Conservation (phyloP, 1,140 invertebrate genomes). For the Listronotus oregonensis region DNA sequence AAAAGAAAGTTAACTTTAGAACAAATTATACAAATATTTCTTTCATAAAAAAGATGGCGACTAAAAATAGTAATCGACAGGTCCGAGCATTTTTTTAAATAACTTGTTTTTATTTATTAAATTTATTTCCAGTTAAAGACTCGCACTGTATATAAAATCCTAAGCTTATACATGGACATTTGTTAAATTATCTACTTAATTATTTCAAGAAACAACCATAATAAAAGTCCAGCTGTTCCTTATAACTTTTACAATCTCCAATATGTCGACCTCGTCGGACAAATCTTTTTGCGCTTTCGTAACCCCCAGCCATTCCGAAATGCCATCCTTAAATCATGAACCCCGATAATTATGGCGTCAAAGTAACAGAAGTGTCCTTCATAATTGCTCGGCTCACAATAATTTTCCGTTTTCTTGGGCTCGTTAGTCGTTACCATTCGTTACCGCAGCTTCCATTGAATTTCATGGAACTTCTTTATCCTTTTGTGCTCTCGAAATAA, state of each 20-base stretch:
- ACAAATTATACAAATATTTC: too few relatives aligned
- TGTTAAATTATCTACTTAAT: too few relatives aligned
- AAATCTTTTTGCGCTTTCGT: slow-evolving; percentile 2
- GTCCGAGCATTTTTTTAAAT: too few relatives aligned
- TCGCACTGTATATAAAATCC: too few relatives aligned
- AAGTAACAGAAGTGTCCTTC: slow-evolving; percentile 22
- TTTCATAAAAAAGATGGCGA: too few relatives aligned
- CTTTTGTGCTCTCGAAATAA: slow-evolving; percentile 28
- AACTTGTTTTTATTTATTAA: too few relatives aligned
- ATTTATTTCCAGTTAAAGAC: too few relatives aligned
- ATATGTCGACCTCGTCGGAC: background rate
- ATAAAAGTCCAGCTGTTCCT: too few relatives aligned
- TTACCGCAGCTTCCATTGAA: slow-evolving; percentile 15
- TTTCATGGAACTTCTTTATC: slow-evolving; percentile 27
- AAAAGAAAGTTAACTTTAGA: too few relatives aligned
- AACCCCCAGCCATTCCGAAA: background rate
- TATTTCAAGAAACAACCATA: too few relatives aligned
- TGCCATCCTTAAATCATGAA: slow-evolving; percentile 25
- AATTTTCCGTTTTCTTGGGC: slow-evolving; percentile 34
- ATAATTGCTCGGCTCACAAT: slow-evolving; percentile 32
- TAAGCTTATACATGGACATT: too few relatives aligned
- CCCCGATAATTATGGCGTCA: slow-evolving; percentile 26
- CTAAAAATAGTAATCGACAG: too few relatives aligned
- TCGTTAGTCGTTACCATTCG: slow-evolving; percentile 23
- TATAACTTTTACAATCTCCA: background rate